Evolutionary conservation across 2,888 invertebrate species (phyloP), one percentile per base, ranked within the genome.

Genomic region (Orthosia incerta): DNA sequence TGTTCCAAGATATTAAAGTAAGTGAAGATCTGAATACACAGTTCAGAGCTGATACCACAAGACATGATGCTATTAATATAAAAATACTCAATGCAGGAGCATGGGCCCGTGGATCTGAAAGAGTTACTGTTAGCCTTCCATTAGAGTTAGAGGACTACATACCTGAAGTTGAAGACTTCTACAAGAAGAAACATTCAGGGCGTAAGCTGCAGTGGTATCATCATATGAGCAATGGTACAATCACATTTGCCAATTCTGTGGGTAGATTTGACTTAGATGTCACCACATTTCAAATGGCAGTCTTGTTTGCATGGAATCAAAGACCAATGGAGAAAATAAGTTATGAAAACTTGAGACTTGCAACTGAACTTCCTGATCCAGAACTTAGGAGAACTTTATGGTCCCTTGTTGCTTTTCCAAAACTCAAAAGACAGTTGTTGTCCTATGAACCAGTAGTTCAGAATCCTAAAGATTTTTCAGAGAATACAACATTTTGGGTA

Each of bases 261-360:
- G 99, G 99, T 1, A 98, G 98, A 87, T 99, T 98, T 95, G 99
- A 99, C 95, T 97, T 99, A 88, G 99, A 99, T 93, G 99, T 99
- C 11, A 99, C 99, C 18, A 99, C 99, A 45, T 99, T 99, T 95
- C 99, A 99, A 97, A 99, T 99, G 99, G 99, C 99, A 55, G 99
- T 99, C 20, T 96, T 99, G 59, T 99, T 99, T 96, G 99, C 99
- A 20, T 99, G 99, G 99, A 99, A 99, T 97, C 99, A 99, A 93
- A 97, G 99, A 83, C 99, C 99, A 2, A 96, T 97, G 87, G 99
- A 99, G 89, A 98, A 97, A 94, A 98, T 99, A 79, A 98, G 98
- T n/a, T 99, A 99, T 91, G 99, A 99, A 95, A 99, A 99, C 96
- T 97, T 99, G 75, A 97, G 99, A 88, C 96, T 99, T 84, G 99